These are phyloP conservation scores for Zaprionus lineosus DNA, from an alignment of 2,888 invertebrate species.

Conservation along the genomic window DNA sequence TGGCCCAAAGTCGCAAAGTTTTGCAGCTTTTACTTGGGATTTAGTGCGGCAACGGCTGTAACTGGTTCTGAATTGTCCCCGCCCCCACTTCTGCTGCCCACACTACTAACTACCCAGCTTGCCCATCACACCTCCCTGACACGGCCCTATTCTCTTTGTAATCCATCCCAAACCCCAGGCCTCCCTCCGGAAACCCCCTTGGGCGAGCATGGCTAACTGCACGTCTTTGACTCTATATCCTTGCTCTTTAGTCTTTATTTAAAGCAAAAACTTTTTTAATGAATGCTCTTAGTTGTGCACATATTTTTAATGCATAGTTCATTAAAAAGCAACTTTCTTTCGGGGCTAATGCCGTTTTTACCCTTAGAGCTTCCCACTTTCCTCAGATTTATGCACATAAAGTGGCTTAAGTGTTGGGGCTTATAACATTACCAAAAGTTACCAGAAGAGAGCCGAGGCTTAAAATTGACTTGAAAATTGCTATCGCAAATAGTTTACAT, in stretches of 20 bases:
- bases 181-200: too few relatives aligned
- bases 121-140: too few relatives aligned
- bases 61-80: conserved; percentile 40
- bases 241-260: conserved; percentile 58
- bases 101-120: too few relatives aligned
- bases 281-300: conserved; percentile 75
- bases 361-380: conserved; percentile 23
- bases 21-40: conserved; percentile 75
- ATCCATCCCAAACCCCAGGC: too few relatives aligned
- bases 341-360: conserved; percentile 28
- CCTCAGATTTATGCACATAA: conserved; percentile 54
- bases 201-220: too few relatives aligned
- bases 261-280: conserved; percentile 76
- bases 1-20: conserved; percentile 77
- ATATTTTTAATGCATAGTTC: conserved; percentile 77
- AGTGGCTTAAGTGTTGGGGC: conserved; percentile 56
- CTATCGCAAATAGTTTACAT: conserved; percentile 29
- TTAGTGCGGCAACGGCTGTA: conserved; percentile 61
- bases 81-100: background rate
- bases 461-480: conserved; percentile 61
- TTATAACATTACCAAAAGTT: conserved; percentile 44
- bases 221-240: conserved; percentile 51
- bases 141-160: too few relatives aligned
- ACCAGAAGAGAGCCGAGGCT: too few relatives aligned
- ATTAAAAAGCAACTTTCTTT: conserved; percentile 70